These are phyloP conservation scores for Trissonchulus latispiculum DNA, from an alignment of 2,888 invertebrate species.

Conservation along the genomic window DNA sequence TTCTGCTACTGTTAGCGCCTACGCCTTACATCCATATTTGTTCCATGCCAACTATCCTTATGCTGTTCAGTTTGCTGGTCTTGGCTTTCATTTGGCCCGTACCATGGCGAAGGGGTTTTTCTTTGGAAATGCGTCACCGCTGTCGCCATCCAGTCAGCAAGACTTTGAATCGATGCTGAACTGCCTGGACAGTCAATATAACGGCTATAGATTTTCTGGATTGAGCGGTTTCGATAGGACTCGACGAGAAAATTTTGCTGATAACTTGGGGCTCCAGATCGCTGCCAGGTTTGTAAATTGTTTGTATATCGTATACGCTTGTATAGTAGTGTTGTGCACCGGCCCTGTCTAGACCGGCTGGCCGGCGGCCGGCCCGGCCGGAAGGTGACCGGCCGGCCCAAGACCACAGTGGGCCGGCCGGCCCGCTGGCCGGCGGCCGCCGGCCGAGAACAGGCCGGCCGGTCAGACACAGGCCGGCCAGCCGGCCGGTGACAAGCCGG, in stretches of 20 bases:
- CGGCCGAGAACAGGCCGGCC: no score
- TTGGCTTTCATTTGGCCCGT: background rate
- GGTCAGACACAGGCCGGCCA: no score
- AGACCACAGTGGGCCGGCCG: background rate
- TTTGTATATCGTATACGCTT: no score
- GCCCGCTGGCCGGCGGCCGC: no score
- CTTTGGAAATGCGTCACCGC: background rate
- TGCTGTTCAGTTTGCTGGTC: background rate
- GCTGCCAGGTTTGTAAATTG: conserved; percentile 53
- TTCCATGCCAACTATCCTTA: background rate
- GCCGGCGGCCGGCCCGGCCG: conserved; percentile 87
- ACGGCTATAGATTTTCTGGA: no score
- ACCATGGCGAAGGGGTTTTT: background rate
- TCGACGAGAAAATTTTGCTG: background rate
- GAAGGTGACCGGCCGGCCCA: conserved; percentile 75
- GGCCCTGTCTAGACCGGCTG: no score
- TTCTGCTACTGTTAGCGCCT: background rate
- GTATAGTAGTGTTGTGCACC: no score
- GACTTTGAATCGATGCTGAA: background rate
- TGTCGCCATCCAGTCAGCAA: background rate
- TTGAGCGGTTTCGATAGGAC: no score
- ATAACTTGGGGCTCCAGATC: background rate
- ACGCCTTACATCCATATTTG: background rate
- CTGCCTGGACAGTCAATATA: background rate
- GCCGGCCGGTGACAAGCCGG: no score